These are phyloP conservation scores for Phyto melanocephala DNA, from an alignment of 2,888 invertebrate species.

Conservation along the genomic window DNA sequence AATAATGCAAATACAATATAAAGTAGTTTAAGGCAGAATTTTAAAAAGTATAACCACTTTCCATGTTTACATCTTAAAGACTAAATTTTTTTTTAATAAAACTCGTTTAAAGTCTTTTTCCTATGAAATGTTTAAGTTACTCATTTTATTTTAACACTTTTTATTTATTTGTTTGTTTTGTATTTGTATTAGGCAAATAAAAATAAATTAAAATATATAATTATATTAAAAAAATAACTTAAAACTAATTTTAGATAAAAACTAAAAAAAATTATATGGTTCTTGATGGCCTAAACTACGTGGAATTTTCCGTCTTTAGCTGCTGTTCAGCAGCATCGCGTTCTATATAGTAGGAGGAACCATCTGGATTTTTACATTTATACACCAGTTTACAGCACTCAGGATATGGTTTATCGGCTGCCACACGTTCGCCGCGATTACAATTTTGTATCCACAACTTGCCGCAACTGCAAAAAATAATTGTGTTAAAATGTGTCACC, in stretches of 20 bases:
- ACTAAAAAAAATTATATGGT: neutral
- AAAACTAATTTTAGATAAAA: neutral
- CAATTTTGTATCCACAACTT: slow-evolving; percentile 73
- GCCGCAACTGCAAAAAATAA: slow-evolving; percentile 71
- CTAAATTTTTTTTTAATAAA: too few relatives aligned
- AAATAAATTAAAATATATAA: slow-evolving; percentile 1
- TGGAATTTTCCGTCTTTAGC: slow-evolving; percentile 64
- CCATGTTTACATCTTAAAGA: too few relatives aligned
- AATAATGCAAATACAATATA: too few relatives aligned
- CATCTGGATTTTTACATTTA: slow-evolving; percentile 73
- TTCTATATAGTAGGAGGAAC: slow-evolving; percentile 73
- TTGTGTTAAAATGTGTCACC: neutral
- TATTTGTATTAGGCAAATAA: neutral
- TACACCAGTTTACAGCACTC: slow-evolving; percentile 75
- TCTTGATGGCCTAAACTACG: slow-evolving; percentile 49
- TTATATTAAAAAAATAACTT: slow-evolving; percentile 31
- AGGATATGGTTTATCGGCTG: slow-evolving; percentile 73
- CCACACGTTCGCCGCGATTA: slow-evolving; percentile 75
- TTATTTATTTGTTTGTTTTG: neutral
- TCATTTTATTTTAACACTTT: too few relatives aligned
- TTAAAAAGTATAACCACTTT: too few relatives aligned
- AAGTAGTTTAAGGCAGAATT: too few relatives aligned
- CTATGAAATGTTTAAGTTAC: too few relatives aligned
- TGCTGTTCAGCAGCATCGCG: slow-evolving; percentile 66
- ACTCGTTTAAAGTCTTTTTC: too few relatives aligned